Percentiles rank a stretch among this genome's conserved stretches.
phyloP scores from a whole-genome alignment of 2,113 vertebrate genomes.

The Natator depressus region DNA sequence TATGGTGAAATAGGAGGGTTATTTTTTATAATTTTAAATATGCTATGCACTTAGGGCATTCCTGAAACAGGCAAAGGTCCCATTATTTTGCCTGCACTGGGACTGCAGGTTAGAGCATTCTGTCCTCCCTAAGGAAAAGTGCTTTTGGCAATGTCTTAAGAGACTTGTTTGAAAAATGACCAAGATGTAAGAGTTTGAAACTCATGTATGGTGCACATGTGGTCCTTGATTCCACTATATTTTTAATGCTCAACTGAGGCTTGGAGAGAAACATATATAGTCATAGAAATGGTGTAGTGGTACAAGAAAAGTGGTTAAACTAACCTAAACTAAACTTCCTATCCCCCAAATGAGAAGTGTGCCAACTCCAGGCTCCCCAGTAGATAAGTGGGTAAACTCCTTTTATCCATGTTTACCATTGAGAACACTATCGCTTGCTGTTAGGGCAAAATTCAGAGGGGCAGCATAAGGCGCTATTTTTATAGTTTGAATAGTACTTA shows the following conservation, averaged over 20 bases:
- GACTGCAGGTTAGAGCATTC: background rate
- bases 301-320: background rate
- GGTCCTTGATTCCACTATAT: background rate
- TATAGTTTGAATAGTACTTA: background rate
- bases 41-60: background rate
- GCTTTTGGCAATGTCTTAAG: background rate
- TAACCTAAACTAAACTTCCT: too few relatives aligned
- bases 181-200: background rate
- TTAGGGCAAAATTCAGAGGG: background rate
- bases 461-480: accelerated
- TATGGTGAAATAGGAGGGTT: background rate
- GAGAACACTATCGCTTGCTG: too few relatives aligned
- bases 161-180: background rate
- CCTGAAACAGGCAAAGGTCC: background rate
- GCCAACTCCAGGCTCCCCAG: background rate
- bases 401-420: too few relatives aligned
- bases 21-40: background rate
- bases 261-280: background rate
- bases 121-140: background rate
- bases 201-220: accelerated
- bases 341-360: too few relatives aligned
- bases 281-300: background rate
- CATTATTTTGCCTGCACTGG: too few relatives aligned
- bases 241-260: background rate
- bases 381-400: background rate